Conservation (phyloP, 2,888 invertebrate genomes). For the Trachelus tabidus region DNA sequence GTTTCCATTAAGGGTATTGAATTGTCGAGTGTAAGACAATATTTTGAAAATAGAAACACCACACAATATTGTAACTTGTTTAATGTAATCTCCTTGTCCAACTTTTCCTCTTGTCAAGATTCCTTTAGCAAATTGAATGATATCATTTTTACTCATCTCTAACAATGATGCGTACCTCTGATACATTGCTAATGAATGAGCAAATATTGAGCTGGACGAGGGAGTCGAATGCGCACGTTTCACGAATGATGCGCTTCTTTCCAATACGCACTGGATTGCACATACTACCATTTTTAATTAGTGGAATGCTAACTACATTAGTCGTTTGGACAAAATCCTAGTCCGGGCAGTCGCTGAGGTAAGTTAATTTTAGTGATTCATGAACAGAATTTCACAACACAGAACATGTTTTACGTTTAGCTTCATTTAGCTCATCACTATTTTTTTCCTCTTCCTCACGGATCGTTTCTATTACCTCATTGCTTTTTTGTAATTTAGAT, state of each 20-base stretch:
- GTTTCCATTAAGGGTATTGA: constrained; percentile 11
- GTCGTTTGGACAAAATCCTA: constrained; percentile 10
- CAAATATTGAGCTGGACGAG: too few relatives aligned
- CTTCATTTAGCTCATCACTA: too few relatives aligned
- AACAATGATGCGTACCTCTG: too few relatives aligned
- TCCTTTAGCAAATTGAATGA: background rate
- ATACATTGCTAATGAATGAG: background rate
- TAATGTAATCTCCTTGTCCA: constrained; percentile 1
- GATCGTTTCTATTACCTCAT: too few relatives aligned
- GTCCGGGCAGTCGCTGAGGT: constrained; percentile 14
- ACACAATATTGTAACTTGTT: constrained; percentile 13
- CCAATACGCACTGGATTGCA: constrained; percentile 11
- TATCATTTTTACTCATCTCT: background rate
- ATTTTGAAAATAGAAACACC: constrained; percentile 11
- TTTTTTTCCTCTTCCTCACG: too few relatives aligned
- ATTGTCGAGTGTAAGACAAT: constrained; percentile 8
- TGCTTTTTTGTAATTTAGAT: too few relatives aligned
- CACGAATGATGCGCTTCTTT: constrained; percentile 2
- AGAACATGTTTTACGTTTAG: too few relatives aligned
- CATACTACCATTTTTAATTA: constrained; percentile 19
- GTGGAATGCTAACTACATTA: constrained; percentile 12
- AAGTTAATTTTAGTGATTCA: background rate
- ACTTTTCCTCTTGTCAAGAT: constrained; percentile 5
- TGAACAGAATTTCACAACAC: too few relatives aligned
- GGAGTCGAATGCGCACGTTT: constrained; percentile 18